phyloP scores from a whole-genome alignment of 2,797 vertebrate genomes.

The Lateolabrax maculatus region DNA sequence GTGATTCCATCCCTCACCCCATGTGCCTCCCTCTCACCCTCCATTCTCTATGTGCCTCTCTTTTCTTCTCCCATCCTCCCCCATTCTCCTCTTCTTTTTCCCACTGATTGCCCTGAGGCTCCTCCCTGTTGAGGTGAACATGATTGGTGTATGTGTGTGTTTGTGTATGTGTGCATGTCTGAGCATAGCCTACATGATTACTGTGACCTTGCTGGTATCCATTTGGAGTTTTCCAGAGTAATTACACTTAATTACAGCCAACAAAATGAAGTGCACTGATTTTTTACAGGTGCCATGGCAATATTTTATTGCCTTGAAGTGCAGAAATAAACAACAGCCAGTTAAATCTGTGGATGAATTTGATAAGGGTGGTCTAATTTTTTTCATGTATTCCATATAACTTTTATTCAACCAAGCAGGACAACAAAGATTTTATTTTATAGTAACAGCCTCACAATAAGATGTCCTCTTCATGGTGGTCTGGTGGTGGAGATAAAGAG shows the following conservation, averaged over 20 bases:
- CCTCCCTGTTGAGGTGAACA: conserved; percentile 75
- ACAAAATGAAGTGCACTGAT: conserved; percentile 44
- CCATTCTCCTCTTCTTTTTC: conserved; percentile 65
- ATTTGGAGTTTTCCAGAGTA: conserved; percentile 65
- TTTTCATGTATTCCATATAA: conserved; percentile 3
- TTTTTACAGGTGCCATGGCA: conserved; percentile 53
- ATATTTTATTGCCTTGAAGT: conserved; percentile 34
- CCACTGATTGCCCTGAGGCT: conserved; percentile 73
- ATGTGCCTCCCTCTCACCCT: conserved; percentile 56
- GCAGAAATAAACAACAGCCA: conserved; percentile 32
- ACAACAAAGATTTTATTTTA: neutral
- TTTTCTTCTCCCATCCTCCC: conserved; percentile 70
- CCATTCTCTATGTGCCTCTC: conserved; percentile 61
- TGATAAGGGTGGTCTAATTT: neutral
- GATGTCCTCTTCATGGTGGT: neutral
- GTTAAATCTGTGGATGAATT: conserved; percentile 5
- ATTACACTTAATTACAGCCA: conserved; percentile 66
- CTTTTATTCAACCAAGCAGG: neutral
- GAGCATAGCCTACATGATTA: conserved; percentile 69
- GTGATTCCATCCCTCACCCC: conserved; percentile 68
- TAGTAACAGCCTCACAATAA: neutral
- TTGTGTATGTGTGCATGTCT: conserved; percentile 37
- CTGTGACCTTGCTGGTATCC: conserved; percentile 77
- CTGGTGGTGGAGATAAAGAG: neutral
- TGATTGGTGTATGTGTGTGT: conserved; percentile 59